Conservation (phyloP, 2,113 vertebrate genomes). For the Campylomormyrus numenius region DNA sequence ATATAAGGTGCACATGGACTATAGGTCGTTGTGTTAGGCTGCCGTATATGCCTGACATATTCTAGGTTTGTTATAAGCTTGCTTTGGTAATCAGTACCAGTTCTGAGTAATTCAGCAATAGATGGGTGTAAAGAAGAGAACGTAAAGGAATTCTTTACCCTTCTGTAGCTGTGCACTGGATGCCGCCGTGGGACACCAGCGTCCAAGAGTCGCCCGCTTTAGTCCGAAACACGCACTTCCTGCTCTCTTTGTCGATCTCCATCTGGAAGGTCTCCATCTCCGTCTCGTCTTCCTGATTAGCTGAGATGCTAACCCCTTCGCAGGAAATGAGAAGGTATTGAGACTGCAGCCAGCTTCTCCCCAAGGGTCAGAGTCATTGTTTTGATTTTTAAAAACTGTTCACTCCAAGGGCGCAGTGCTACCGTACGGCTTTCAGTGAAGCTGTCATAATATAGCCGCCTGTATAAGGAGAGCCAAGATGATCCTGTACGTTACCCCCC, state of each 20-base stretch:
- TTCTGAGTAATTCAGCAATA: background rate
- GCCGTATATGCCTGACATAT: background rate
- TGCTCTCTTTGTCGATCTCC: conserved; percentile 81
- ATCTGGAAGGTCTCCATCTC: conserved; percentile 94
- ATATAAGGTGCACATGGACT: background rate
- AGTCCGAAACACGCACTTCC: conserved; percentile 83
- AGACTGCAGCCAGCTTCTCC: background rate
- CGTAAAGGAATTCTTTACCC: conserved; percentile 60
- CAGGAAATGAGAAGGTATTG: conserved; percentile 6
- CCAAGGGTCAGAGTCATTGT: background rate
- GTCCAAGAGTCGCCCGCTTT: conserved; percentile 87
- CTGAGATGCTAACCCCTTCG: conserved; percentile 84
- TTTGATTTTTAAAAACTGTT: background rate
- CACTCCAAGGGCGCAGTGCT: background rate
- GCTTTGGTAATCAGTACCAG: background rate
- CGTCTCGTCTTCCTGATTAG: conserved; percentile 90
- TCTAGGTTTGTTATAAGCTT: background rate
- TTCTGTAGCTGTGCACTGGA: conserved; percentile 83
- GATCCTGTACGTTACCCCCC: background rate
- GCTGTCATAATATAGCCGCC: background rate
- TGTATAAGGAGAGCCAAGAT: background rate
- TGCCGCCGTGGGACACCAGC: conserved; percentile 82
- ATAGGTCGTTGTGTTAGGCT: background rate
- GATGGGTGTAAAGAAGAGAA: background rate
- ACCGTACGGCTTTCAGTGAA: background rate